Percentiles rank a stretch among this genome's conserved stretches.
Conservation (phyloP, 2,113 vertebrate species). For the Lepisosteus oculatus region DNA sequence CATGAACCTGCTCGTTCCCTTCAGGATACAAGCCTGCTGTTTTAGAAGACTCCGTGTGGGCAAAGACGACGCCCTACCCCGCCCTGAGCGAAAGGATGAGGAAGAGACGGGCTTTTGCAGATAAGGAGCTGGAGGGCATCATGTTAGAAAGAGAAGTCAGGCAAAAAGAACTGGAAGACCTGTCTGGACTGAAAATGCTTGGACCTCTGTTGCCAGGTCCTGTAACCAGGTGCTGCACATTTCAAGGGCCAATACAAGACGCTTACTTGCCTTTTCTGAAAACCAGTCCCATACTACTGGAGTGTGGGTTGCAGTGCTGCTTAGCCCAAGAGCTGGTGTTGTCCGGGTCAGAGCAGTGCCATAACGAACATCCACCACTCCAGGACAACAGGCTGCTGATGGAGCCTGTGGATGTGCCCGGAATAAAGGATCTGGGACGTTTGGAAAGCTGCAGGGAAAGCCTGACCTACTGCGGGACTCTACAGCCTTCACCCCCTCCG, state of each 20-base stretch:
- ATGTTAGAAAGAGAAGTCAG: slow-evolving; percentile 61
- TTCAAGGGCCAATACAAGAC: slow-evolving; percentile 40
- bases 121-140: slow-evolving; percentile 67
- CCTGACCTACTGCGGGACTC: slow-evolving; percentile 18
- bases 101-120: slow-evolving; percentile 61
- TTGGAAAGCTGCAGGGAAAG: slow-evolving; percentile 16
- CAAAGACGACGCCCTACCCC: slow-evolving; percentile 42
- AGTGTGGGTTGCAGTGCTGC: slow-evolving; percentile 55
- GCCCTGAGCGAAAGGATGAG: slow-evolving; percentile 62
- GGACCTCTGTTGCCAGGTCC: slow-evolving; percentile 21
- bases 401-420: slow-evolving; percentile 24
- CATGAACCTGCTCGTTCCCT: not conserved
- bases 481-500: slow-evolving; percentile 18
- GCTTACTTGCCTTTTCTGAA: slow-evolving; percentile 48
- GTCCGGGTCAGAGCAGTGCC: slow-evolving; percentile 29
- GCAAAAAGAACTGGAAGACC: slow-evolving; percentile 55
- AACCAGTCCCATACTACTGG: slow-evolving; percentile 43
- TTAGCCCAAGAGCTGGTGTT: slow-evolving; percentile 37
- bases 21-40: slow-evolving; percentile 43
- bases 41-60: slow-evolving; percentile 43
- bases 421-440: slow-evolving; percentile 16
- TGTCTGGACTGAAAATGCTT: slow-evolving; percentile 28
- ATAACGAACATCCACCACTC: slow-evolving; percentile 29
- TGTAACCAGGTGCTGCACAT: slow-evolving; percentile 36
- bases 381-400: slow-evolving; percentile 10